Conservation (phyloP, 2,113 vertebrate species). For the Lonchura striata region DNA sequence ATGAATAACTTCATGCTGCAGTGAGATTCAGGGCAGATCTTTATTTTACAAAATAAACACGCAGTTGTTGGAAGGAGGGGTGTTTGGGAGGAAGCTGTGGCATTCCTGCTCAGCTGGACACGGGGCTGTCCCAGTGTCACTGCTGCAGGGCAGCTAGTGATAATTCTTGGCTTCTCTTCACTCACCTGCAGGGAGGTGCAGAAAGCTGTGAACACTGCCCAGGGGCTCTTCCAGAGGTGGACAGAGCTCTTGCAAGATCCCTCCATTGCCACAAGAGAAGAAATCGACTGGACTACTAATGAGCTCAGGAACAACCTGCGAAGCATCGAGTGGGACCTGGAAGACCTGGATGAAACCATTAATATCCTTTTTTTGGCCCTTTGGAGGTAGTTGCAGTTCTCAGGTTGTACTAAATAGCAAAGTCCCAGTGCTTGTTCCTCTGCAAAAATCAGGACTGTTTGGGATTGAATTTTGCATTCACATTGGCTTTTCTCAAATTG, state of each 20-base stretch:
- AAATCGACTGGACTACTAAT: conserved; percentile 98
- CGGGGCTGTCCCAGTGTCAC: rapidly evolving
- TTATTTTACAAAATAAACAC: neutral
- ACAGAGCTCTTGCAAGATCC: conserved; percentile 86
- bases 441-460: neutral
- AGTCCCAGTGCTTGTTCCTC: neutral
- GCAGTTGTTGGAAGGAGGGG: neutral
- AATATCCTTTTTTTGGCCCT: conserved; percentile 85
- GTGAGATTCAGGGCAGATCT: neutral
- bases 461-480: neutral
- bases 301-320: conserved; percentile 95
- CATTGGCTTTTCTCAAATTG: neutral
- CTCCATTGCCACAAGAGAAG: conserved; percentile 86
- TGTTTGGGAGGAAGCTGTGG: neutral
- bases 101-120: neutral
- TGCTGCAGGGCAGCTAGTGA: neutral
- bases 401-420: neutral
- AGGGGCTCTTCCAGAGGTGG: conserved; percentile 96
- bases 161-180: neutral
- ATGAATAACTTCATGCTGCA: neutral
- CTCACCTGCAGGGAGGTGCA: conserved; percentile 85
- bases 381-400: neutral
- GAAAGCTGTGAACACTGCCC: conserved; percentile 94
- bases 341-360: conserved; percentile 97
- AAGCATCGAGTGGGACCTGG: conserved; percentile 98